A percentile compares a stretch with the other conserved stretches of the same genome.
phyloP scores from a whole-genome alignment of 2,113 vertebrate genomes.

The Sapayoa aenigma region DNA sequence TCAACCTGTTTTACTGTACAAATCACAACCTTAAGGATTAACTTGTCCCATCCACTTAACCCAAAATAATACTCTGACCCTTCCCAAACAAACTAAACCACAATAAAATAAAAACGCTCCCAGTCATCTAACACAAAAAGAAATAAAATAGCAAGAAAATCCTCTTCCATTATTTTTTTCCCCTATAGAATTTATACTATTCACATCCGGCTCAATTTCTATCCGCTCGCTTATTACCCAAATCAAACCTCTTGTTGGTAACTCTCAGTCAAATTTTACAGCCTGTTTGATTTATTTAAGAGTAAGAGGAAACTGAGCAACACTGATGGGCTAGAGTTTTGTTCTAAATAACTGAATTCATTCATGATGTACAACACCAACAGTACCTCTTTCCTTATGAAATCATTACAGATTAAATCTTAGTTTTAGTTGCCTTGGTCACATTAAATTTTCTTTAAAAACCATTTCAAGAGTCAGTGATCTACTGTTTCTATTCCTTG shows the following conservation, averaged over 20 bases:
- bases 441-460: background rate
- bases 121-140: background rate
- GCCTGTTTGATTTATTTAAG: background rate
- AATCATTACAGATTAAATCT: background rate
- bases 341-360: background rate
- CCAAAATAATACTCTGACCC: background rate
- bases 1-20: background rate
- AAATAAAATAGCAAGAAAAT: background rate
- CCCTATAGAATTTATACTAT: background rate
- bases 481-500: background rate
- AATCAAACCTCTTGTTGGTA: background rate
- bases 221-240: background rate
- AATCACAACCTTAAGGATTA: background rate
- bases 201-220: background rate
- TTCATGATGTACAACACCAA: background rate
- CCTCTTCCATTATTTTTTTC: rapidly evolving
- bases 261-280: background rate
- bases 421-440: background rate
- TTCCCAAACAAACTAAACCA: background rate
- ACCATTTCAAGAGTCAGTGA: background rate
- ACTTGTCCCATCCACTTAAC: background rate
- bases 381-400: background rate
- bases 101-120: rapidly evolving
- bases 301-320: background rate
- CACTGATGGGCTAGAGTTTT: background rate